A percentile compares a stretch with the other conserved stretches of the same genome.
Evolutionary conservation across 2,113 vertebrate genomes (phyloP).

Genomic region (Lepus americanus): DNA sequence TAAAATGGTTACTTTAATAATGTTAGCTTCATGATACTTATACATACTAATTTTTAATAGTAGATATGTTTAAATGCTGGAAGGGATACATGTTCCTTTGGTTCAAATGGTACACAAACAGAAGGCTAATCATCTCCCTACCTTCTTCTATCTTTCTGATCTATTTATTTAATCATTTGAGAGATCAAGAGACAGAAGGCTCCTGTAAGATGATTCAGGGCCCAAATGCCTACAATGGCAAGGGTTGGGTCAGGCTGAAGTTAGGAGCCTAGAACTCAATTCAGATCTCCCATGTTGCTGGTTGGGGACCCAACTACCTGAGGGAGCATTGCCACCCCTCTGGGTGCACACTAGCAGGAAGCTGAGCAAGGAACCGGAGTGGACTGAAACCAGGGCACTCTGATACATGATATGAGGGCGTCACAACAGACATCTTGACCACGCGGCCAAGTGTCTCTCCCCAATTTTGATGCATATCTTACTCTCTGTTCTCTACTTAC

Average conservation of each 20-base stretch:
- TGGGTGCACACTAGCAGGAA: not conserved
- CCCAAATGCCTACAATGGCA: no score
- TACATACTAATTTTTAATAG: slow-evolving; percentile 28
- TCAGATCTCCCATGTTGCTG: no score
- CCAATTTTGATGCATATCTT: not conserved
- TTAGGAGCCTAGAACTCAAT: no score
- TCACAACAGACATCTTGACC: no score
- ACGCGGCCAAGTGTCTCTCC: not conserved
- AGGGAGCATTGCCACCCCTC: not conserved
- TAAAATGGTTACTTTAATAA: not conserved
- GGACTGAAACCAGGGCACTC: no score
- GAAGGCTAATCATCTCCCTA: not conserved
- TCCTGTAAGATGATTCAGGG: no score
- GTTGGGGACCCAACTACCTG: no score
- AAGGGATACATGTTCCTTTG: not conserved
- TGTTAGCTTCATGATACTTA: not conserved
- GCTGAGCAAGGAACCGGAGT: no score
- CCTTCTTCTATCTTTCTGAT: not conserved
- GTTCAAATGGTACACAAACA: not conserved
- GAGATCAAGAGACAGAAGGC: no score
- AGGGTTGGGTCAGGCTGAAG: no score
- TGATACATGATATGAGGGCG: no score
- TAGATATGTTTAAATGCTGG: slow-evolving; percentile 22
- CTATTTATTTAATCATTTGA: no score
- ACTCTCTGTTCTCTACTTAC: not conserved